Base-by-base conservation (phyloP, 2,113 vertebrate species). In the Amphiprion percula region DNA sequence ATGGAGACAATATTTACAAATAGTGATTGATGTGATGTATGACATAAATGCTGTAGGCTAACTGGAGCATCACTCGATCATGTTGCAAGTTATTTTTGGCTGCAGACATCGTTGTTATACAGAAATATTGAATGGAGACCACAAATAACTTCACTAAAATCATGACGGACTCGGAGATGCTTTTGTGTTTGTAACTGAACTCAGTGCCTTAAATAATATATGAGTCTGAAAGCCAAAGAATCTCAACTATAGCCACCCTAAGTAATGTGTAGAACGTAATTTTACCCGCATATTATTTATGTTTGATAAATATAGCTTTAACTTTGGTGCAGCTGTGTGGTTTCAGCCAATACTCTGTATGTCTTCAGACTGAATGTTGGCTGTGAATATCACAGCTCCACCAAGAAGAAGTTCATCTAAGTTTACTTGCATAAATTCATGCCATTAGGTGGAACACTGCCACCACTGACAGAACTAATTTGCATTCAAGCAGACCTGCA, bases 341-440 rank as follows among this genome's bases (percentile, higher is more conserved):
- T 9, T 23, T 28, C 16, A 19, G 61, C 41, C 44, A 47, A 4
- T 10, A 44, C 12, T 2, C 41, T 11, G 3, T 12, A 49, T 49
- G 8, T 46, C 41, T 46, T 26, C 62, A 65, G 21, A 49, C 5
- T 62, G 47, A 21, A 16, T 26, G 23, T 0, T 71, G 28, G 44
- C 46, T 12, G 1, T 4, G 46, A 14, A 17, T 19, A 37, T 73
- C 46, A 23, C 16, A 21, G 33, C 15, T 33, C 16, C n/a, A 28
- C 41, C 33, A 47, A 60, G 50, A 64, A 55, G 39, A 68, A 44
- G n/a, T 44, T 71, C 46, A 24, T 62, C n/a, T 30, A 26, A 24
- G 61, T 64, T 56, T n/a, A 30, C 59, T 7, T 76, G 71, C 70
- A 72, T 82, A 82, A 76, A 81, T 73, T 47, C 62, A 74, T 44